Evolutionary conservation across 37 sponge, comb jelly and placozoan species (phyloP).

Genomic region (Aphrocallistes beatrix): DNA sequence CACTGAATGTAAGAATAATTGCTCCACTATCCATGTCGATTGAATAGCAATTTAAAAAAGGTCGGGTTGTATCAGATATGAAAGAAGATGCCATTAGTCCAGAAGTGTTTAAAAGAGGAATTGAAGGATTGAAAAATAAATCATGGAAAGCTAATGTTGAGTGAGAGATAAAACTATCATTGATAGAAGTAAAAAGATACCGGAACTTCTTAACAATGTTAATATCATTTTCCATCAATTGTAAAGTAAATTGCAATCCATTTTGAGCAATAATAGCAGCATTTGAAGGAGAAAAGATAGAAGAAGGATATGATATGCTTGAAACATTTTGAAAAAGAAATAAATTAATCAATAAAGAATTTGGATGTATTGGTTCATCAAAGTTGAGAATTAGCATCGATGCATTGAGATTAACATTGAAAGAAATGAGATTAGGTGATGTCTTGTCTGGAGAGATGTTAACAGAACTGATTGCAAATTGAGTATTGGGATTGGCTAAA

Average conservation of each 20-base stretch:
- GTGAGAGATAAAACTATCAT: slow-evolving; percentile 11
- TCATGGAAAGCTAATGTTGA: neutral
- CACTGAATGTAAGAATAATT: slow-evolving; percentile 45
- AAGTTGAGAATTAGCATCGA: slow-evolving; percentile 1
- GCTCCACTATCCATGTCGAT: slow-evolving; percentile 53
- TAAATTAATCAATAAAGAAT: neutral
- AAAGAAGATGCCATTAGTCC: slow-evolving; percentile 23
- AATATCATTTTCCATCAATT: neutral
- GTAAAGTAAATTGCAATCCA: neutral
- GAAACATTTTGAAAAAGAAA: neutral
- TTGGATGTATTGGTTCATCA: neutral
- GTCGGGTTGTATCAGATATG: slow-evolving; percentile 31
- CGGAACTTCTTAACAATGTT: neutral
- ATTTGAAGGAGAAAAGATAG: neutral
- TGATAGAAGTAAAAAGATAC: neutral
- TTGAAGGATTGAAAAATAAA: neutral
- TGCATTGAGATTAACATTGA: slow-evolving; percentile 18
- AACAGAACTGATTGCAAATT: neutral
- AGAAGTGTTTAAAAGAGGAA: neutral
- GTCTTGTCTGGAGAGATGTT: neutral
- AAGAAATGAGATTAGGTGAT: neutral
- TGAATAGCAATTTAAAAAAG: slow-evolving; percentile 41
- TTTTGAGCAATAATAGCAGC: neutral
- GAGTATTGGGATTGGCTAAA: neutral
- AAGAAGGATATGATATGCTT: neutral